phyloP scores from a whole-genome alignment of 2,113 vertebrate species.

The Mola mola region DNA sequence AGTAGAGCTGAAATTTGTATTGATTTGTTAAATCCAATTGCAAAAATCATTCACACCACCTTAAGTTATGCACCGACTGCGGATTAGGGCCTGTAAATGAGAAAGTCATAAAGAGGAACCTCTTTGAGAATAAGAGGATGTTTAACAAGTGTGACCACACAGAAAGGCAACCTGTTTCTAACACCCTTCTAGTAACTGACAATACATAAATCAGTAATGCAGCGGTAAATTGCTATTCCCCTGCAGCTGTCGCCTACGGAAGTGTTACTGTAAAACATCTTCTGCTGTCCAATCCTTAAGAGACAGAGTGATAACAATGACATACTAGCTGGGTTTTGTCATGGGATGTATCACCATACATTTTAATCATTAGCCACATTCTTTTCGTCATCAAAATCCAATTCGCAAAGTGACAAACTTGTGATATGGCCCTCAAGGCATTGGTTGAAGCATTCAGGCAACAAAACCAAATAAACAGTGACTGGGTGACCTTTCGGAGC shows the following conservation, averaged over 20 bases:
- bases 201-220: slow-evolving; percentile 46
- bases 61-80: slow-evolving; percentile 5
- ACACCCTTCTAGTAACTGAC: slow-evolving; percentile 49
- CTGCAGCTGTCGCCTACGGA: slow-evolving; percentile 1
- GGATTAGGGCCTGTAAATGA: neutral
- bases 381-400: slow-evolving; percentile 1
- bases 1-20: too few relatives aligned
- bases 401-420: neutral
- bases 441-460: slow-evolving; percentile 23
- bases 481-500: slow-evolving; percentile 15
- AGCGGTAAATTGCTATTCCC: neutral
- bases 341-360: slow-evolving; percentile 11
- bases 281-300: too few relatives aligned
- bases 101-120: slow-evolving; percentile 4
- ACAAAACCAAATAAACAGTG: slow-evolving; percentile 6
- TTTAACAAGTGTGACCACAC: slow-evolving; percentile 28
- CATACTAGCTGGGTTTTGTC: slow-evolving; percentile 3
- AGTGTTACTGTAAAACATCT: slow-evolving; percentile 8
- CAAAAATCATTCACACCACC: slow-evolving; percentile 9
- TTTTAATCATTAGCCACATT: slow-evolving; percentile 8
- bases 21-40: too few relatives aligned
- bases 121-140: too few relatives aligned
- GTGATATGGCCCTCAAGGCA: slow-evolving; percentile 1
- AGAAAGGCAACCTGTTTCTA: slow-evolving; percentile 33
- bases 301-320: slow-evolving; percentile 5